Base-by-base conservation (phyloP, 1,140 invertebrate genomes). In the Ganaspis sp. region DNA sequence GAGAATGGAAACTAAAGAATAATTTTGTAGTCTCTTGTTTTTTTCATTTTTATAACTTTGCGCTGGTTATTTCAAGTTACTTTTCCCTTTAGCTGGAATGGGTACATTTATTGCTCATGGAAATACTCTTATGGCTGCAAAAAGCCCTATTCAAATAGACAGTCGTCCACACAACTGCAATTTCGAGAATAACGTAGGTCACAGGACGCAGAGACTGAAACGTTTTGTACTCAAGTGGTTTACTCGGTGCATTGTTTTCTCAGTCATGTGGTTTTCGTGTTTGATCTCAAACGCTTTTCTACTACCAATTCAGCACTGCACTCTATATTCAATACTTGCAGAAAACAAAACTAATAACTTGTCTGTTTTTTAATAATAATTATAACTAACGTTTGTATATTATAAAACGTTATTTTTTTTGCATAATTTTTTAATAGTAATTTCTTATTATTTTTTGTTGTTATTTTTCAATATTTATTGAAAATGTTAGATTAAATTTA, bases 151-250 rank as follows among this genome's bases (percentile, higher is more conserved):
- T 64, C 54, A 19, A 64, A 29, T 64, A 64, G 19, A 58, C 21
- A 58, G 9, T 64, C 23, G 21, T 23, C 54, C 54, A 26, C 54
- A 64, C 23, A 12, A 29, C 23, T 5, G 23, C 21, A 29, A 23
- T 64, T 64, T 29, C 21, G 54, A 26, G 23, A 23, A 64, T 64
- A 64, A 64, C 54, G 9, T 21, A 26, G 19, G 21, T 23, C 53
- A 58, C 9, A n/a, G 42, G 42, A 45, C 42, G 42, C 42, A 17
- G n/a, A 49, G 45, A 49, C 45, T 49, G 45, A 49, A 49, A 49
- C 45, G 45, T 49, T 49, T 49, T 49, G 45, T 49, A n/a, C 45
- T 49, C 45, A 49, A 49, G 45, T 49, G 45, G 45, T 49, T 49
- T 49, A 49, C 23, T 23, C 12, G 21, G 54, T 12, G 19, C 54